Conservation (phyloP, 2,113 vertebrate species). For the Hystrix brachyura region DNA sequence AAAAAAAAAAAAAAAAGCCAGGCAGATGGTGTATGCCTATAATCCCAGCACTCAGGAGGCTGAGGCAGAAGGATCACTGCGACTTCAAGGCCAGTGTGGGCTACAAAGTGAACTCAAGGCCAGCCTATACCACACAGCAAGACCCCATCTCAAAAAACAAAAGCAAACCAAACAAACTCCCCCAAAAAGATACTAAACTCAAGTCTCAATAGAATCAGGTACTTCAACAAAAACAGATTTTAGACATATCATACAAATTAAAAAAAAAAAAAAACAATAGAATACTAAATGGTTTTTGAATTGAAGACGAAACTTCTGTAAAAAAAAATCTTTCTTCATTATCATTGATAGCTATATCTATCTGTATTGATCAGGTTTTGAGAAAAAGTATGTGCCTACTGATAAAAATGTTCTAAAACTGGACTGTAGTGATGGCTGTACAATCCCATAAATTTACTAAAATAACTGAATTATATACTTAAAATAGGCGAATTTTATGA, state of each 20-base stretch:
- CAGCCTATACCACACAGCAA: not conserved
- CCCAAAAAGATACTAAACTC: not conserved
- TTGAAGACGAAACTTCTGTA: not conserved
- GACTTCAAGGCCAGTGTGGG: not conserved
- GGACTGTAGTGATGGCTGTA: not conserved
- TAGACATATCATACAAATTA: not conserved
- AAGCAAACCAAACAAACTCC: not conserved
- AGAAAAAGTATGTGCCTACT: not conserved
- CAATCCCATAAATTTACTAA: not conserved
- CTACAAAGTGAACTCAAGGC: not conserved
- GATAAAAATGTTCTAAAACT: constrained; percentile 21
- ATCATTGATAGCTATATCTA: not conserved
- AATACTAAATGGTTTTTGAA: constrained; percentile 15
- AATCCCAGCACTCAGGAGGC: not conserved
- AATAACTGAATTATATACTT: not conserved
- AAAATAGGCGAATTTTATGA: not conserved
- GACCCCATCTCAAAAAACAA: not conserved
- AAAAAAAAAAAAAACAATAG: constrained; percentile 7
- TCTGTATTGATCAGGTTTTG: not conserved
- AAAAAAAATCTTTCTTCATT: constrained; percentile 28
- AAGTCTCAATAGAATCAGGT: not conserved
- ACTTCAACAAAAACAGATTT: constrained; percentile 21
- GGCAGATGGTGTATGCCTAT: no score
- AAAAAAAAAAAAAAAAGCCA: no score
- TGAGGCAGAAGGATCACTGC: not conserved